A percentile compares a stretch with the other conserved stretches of the same genome.
phyloP scores from a whole-genome alignment of 2,888 invertebrate species.

The Geotrupes spiniger region DNA sequence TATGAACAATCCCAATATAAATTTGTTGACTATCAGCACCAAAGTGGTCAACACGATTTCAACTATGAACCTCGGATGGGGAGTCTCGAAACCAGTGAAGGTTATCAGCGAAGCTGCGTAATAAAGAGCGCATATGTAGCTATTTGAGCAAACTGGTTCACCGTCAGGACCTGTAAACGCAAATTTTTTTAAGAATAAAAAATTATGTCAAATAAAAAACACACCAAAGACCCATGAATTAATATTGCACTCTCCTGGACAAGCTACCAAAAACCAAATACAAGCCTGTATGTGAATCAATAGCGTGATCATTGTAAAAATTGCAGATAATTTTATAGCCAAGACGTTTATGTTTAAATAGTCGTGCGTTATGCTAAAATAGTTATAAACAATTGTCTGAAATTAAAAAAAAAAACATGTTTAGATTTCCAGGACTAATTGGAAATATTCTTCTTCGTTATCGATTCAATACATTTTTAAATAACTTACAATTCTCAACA shows the following conservation, averaged over 20 bases:
- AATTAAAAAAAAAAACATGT: conserved; percentile 13
- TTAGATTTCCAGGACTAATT: too few species aligned
- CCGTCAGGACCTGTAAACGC: conserved; percentile 5
- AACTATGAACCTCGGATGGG: conserved; percentile 21
- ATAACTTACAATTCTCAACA: conserved; percentile 23
- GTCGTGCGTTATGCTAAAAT: conserved; percentile 29
- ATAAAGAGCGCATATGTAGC: conserved; percentile 25
- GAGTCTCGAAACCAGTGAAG: conserved; percentile 25
- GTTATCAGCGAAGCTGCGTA: conserved; percentile 23
- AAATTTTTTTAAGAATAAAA: background rate
- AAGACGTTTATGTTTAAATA: conserved; percentile 29
- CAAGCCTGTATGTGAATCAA: conserved; percentile 28
- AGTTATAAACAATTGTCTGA: conserved; percentile 27
- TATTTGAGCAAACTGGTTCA: conserved; percentile 13
- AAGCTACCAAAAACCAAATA: conserved; percentile 24
- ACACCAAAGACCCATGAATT: conserved; percentile 17
- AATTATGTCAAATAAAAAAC: conserved; percentile 1
- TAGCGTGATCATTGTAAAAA: conserved; percentile 25
- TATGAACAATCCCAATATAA: conserved; percentile 25
- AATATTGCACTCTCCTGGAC: conserved; percentile 13
- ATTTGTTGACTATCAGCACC: conserved; percentile 23
- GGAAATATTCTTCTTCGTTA: background rate
- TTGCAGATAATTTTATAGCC: conserved; percentile 26
- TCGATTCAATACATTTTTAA: background rate
- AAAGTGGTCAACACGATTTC: conserved; percentile 23